Base-by-base conservation (phyloP, 2,888 invertebrate genomes). In the Liposcelis brunnea region DNA sequence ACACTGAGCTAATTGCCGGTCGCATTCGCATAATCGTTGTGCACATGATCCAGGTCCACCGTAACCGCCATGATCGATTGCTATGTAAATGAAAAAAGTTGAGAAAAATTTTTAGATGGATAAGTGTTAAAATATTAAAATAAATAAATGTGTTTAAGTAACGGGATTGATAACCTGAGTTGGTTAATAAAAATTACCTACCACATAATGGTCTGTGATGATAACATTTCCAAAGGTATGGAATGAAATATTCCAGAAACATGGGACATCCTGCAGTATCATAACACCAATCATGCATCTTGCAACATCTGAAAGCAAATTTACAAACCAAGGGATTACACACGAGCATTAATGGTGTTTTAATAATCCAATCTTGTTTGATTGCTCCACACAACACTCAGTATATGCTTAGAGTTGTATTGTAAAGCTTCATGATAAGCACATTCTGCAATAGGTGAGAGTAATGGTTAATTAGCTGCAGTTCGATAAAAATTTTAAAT, bases 171-270 rank as follows among this genome's bases (percentile, higher is more conserved):
- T n/a, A n/a, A n/a, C n/a, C n/a, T n/a, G n/a, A n/a, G n/a, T n/a
- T n/a, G n/a, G n/a, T n/a, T n/a, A n/a, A n/a, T n/a, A n/a, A n/a
- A n/a, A n/a, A n/a, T 54, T 64, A 69, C 56, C 70, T 64, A 66
- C 84, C 79, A 59, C 89, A 90, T 31, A 82, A 67, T 0, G 89
- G 85, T 55, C 73, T 70, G 1, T 80, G 78, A 8, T 70, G 71
- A 61, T 77, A 78, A 60, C 90, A 90, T 57, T 78, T 80, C 89
- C 89, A 90, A 54, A 80, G 75, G 61, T 89, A 90, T 2, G 86
- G 86, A 51, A 85, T 77, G 58, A 89, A 77, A 66, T 90, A 90
- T 48, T 84, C 80, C 14, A 83, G 70, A 61, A 78, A 80, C 59
- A 80, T 73, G 2, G 81, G 80, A 55, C 89, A 89, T 55, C 75